Base-by-base conservation (phyloP, 1,140 invertebrate genomes). In the Panagrolaimus sp. region DNA sequence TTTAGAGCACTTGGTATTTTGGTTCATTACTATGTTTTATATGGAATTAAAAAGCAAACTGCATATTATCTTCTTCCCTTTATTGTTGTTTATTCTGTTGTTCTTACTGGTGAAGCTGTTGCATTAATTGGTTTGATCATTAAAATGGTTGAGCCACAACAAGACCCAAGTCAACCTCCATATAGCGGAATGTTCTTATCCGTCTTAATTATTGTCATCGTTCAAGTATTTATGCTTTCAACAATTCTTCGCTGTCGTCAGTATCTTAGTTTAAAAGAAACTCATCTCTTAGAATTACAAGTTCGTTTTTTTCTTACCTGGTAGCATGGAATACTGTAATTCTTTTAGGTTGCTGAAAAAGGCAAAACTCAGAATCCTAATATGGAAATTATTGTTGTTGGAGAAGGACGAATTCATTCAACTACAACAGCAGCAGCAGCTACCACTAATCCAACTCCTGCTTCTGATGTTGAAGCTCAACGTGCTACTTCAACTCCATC, bases 1-100 rank as follows among this genome's bases (percentile, higher is more conserved):
- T n/a, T n/a, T n/a, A n/a, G n/a, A 11, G 53, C 69, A 13, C 38
- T 80, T 9, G 80, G 80, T 14, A 70, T 80, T 73, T 66, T 72
- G 14, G 51, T 75, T 51, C 76, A 78, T 61, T 78, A 77, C 47
- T 72, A 77, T 44, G 74, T 81, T 9, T 45, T 82, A 27, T 46
- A 63, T n/a, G 79, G 80, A 11, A 73, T 83, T 44, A 76, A 75
- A 65, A 68, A 73, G 48, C 70, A 74, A 45, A 44, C 63, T 0
- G 48, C 80, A 0, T 57, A 68, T n/a, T 75, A 73, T 64, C 48
- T 82, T 48, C 46, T 82, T 9, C 80, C 80, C 1, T 83, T 83
- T 61, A 82, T 82, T 43, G 65, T 74, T 46, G 73, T 77, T 46
- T 82, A 83, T 67, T 46, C 62, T 9, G 65, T 76, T 23, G 25